Evolutionary conservation across 2,888 invertebrate species (phyloP).

Genomic region (Pemphredon lugubris): DNA sequence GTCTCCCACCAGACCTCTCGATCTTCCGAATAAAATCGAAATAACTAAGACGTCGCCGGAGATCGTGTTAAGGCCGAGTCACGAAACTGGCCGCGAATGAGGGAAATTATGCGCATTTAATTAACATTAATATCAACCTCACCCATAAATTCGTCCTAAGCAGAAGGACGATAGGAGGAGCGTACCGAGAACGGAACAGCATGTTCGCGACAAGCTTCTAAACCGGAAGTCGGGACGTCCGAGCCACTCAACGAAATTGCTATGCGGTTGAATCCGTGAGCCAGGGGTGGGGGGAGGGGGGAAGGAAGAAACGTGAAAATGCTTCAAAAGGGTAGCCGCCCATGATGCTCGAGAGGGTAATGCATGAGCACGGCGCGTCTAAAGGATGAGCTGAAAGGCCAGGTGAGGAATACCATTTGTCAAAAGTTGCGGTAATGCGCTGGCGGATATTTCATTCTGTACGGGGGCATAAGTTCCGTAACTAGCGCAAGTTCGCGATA

Average conservation of each 20-base stretch:
- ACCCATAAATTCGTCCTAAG: constrained; percentile 48
- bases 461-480: too few species aligned
- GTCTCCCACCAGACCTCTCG: constrained; percentile 2
- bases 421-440: constrained; percentile 20
- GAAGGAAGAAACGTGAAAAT: constrained; percentile 56
- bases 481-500: too few species aligned
- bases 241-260: constrained; percentile 68
- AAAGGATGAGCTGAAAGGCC: constrained; percentile 32
- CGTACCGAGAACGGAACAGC: constrained; percentile 16
- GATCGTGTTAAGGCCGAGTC: constrained; percentile 23
- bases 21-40: constrained; percentile 7
- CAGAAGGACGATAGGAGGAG: constrained; percentile 19
- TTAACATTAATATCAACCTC: constrained; percentile 63
- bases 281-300: too few species aligned
- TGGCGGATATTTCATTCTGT: too few species aligned
- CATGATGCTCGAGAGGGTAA: constrained; percentile 49
- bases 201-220: constrained; percentile 40
- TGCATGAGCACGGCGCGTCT: constrained; percentile 45
- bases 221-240: constrained; percentile 50
- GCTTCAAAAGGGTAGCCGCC: constrained; percentile 41
- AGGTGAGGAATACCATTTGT: constrained; percentile 36
- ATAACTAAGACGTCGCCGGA: background rate
- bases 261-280: constrained; percentile 34
- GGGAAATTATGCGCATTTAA: constrained; percentile 64
- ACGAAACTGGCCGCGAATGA: background rate